Conservation (phyloP, 2,797 vertebrate species). For the Gadopsis bispinosus region DNA sequence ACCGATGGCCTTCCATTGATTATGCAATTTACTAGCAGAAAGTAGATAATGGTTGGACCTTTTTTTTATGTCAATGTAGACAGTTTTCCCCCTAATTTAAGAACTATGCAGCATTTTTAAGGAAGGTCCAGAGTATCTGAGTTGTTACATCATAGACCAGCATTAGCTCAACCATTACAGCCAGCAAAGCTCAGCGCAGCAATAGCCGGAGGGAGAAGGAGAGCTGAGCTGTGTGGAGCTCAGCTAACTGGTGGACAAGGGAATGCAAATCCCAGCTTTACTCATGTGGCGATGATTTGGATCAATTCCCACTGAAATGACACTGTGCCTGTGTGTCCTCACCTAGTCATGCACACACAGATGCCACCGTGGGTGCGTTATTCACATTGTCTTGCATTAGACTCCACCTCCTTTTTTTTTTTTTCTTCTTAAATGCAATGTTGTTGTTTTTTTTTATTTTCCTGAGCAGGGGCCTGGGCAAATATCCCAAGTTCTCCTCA, state of each 20-base stretch:
- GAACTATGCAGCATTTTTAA: neutral
- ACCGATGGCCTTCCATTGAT: conserved; percentile 27
- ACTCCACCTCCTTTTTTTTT: neutral
- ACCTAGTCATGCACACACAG: conserved; percentile 18
- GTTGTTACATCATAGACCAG: conserved; percentile 36
- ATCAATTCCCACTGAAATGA: conserved; percentile 46
- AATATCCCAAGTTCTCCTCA: neutral
- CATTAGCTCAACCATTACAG: neutral
- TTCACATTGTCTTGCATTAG: neutral
- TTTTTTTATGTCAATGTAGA: conserved; percentile 1
- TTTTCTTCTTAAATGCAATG: neutral
- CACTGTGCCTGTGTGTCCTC: conserved; percentile 24
- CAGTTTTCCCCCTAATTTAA: neutral
- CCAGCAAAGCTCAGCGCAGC: conserved; percentile 20
- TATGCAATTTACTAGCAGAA: conserved; percentile 25
- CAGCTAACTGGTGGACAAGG: conserved; percentile 21
- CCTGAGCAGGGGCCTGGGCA: neutral
- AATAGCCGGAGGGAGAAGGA: conserved; percentile 26
- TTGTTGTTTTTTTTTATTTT: conserved; percentile 6
- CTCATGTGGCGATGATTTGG: conserved; percentile 50
- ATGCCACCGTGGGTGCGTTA: neutral
- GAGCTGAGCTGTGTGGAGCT: conserved; percentile 13
- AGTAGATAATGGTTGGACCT: conserved; percentile 5
- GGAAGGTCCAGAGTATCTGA: conserved; percentile 4
- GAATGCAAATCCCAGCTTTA: conserved; percentile 40